Evolutionary conservation across 2,888 invertebrate genomes (phyloP).

Genomic region (Catocala nupta): DNA sequence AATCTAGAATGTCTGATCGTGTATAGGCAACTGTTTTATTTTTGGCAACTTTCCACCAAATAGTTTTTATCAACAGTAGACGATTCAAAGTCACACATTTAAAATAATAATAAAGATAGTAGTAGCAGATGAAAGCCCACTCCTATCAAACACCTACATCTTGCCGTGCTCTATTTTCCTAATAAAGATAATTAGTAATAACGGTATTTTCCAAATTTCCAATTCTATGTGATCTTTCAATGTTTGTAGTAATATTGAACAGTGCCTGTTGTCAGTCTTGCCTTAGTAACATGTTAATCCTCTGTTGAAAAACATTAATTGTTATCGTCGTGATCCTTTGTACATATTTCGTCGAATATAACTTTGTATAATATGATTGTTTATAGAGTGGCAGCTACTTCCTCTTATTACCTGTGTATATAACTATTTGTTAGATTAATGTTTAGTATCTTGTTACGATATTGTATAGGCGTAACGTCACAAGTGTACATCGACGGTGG

Average conservation of each 20-base stretch:
- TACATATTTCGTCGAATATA: constrained; percentile 44
- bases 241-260: constrained; percentile 38
- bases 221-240: constrained; percentile 31
- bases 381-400: constrained; percentile 36
- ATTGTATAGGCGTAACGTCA: constrained; percentile 43
- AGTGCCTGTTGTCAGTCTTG: constrained; percentile 70
- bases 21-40: neutral
- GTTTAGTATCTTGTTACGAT: constrained; percentile 36
- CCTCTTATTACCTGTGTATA: constrained; percentile 31
- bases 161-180: constrained; percentile 19
- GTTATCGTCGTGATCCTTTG: constrained; percentile 42
- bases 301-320: constrained; percentile 45
- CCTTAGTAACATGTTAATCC: constrained; percentile 59
- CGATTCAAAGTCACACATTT: neutral
- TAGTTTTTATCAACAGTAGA: neutral
- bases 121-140: neutral
- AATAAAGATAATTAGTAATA: constrained; percentile 15
- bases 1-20: constrained; percentile 10
- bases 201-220: constrained; percentile 13
- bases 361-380: constrained; percentile 38
- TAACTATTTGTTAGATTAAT: constrained; percentile 33
- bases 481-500: constrained; percentile 49
- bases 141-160: constrained; percentile 8
- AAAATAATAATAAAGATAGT: neutral
- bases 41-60: neutral